Base-by-base conservation (phyloP, 2,797 vertebrate species). In the Eospalax fontanierii region DNA sequence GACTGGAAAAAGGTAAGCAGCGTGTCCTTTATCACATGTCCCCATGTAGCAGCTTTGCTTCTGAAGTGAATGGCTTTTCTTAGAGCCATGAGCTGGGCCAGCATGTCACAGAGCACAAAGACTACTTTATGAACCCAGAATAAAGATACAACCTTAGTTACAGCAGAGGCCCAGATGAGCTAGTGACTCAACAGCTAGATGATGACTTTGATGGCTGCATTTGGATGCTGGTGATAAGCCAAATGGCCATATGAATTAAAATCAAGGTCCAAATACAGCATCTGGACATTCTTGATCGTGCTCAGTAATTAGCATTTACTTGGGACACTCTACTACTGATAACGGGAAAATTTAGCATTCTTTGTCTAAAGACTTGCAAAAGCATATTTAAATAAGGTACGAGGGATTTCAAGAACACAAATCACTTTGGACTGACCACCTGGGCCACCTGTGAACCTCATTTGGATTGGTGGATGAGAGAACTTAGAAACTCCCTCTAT, bases 351-450 rank as follows among this genome's bases (percentile, higher is more conserved):
- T 2, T 78, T 59, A 74, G 28, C 24, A 61, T 66, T 92, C 46
- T 19, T 0, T 74, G 26, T 43, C 30, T 24, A n/a, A 76, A 90
- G 66, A 85, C 79, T 94, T 96, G 90, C 30, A 74, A 82, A 95
- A 85, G n/a, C 10, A 16, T 93, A 84, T 89, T 46, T 89, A 87
- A 93, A 74, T 57, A 59, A 86, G 35, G 35, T 18, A 1, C 30
- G 81, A 94, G 50, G 33, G 24, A 80, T n/a, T 83, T 73, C 33
- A 81, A 93, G 65, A 75, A 82, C 10, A 91, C 12, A 74, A 79
- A 76, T 90, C 57, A 89, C 33, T 57, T 79, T 38, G 57, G 18
- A 92, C 2, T 73, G 40, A 81, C 21, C 66, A 35, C 12, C 11
- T 50, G 90, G 12, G 10, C 33, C 26, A 43, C n/a, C 50, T 40